phyloP scores from a whole-genome alignment of 2,113 vertebrate species.

The Climacteris rufus region DNA sequence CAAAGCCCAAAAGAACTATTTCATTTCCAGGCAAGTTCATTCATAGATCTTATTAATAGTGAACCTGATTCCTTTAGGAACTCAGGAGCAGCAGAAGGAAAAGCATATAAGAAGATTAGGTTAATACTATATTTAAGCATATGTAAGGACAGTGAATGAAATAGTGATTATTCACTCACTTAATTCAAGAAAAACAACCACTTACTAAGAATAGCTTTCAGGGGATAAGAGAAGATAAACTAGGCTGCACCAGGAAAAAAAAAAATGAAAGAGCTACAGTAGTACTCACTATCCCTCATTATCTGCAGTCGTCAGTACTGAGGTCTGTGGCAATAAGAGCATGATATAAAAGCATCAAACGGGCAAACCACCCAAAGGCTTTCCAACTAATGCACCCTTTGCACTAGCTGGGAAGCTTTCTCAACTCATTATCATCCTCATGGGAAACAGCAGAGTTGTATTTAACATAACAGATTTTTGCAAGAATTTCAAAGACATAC shows the following conservation, averaged over 20 bases:
- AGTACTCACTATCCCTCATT: neutral
- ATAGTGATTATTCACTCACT: slow-evolving; percentile 39
- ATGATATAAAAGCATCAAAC: neutral
- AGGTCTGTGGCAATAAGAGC: neutral
- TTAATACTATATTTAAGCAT: slow-evolving; percentile 63
- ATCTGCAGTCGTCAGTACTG: neutral
- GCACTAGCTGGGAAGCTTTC: neutral
- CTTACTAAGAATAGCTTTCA: slow-evolving; percentile 43
- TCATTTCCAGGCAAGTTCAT: neutral
- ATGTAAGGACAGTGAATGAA: slow-evolving; percentile 52
- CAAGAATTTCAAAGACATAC: neutral
- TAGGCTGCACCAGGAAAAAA: neutral
- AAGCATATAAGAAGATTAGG: slow-evolving; percentile 50
- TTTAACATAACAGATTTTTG: neutral
- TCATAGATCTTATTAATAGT: neutral
- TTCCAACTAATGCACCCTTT: neutral
- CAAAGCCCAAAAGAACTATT: neutral
- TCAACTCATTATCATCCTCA: neutral
- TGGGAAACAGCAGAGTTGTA: neutral
- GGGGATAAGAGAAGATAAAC: slow-evolving; percentile 29
- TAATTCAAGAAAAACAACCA: neutral
- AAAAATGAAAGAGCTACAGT: neutral
- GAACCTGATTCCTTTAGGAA: neutral
- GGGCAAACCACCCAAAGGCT: neutral
- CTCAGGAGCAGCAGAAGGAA: slow-evolving; percentile 26